phyloP scores from a whole-genome alignment of 1,140 invertebrate genomes.

The Drosophila subpulchrella region DNA sequence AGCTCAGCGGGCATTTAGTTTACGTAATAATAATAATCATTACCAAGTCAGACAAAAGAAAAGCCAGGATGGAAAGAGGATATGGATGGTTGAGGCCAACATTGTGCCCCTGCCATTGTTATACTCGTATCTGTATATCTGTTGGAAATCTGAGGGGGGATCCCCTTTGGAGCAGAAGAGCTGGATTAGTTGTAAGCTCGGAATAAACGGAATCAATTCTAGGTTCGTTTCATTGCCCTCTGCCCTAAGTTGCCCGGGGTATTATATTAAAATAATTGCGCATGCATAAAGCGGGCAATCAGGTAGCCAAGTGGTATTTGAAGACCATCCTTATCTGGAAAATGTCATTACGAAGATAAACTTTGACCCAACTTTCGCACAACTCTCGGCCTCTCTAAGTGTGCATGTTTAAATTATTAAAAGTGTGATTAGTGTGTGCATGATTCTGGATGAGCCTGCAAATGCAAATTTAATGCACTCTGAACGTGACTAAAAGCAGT shows the following conservation, averaged over 20 bases:
- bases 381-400: slow-evolving; percentile 5
- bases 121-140: neutral
- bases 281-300: slow-evolving; percentile 21
- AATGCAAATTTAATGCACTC: slow-evolving; percentile 30
- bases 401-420: slow-evolving; percentile 25
- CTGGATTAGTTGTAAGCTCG: slow-evolving; percentile 20
- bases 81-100: neutral
- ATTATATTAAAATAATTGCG: slow-evolving; percentile 24
- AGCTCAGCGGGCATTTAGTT: slow-evolving; percentile 60
- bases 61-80: neutral
- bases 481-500: slow-evolving; percentile 37
- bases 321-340: slow-evolving; percentile 6
- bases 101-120: slow-evolving; percentile 16
- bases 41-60: slow-evolving; percentile 11
- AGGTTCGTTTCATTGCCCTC: neutral
- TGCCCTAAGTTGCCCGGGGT: neutral
- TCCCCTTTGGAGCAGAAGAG: slow-evolving; percentile 3
- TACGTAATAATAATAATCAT: slow-evolving; percentile 68
- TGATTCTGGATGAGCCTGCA: neutral
- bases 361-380: slow-evolving; percentile 8
- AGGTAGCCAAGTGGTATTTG: slow-evolving; percentile 1
- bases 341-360: slow-evolving; percentile 30
- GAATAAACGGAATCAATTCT: slow-evolving; percentile 6
- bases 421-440: slow-evolving; percentile 10
- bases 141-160: neutral